phyloP scores from a whole-genome alignment of 2,113 vertebrate species.

The Platysteira castanea region DNA sequence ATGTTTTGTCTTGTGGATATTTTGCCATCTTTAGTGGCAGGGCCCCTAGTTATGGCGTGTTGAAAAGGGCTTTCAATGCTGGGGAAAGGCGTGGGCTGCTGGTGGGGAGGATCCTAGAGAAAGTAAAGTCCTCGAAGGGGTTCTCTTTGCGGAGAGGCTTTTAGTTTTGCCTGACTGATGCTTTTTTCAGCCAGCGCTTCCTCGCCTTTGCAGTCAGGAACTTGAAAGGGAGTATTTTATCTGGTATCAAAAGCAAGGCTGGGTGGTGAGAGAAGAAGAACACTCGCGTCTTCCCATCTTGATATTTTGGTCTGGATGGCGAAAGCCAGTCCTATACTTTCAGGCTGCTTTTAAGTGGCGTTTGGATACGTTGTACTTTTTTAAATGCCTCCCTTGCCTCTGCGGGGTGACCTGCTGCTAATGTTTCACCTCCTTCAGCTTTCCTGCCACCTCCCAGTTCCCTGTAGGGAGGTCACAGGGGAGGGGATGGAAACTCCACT shows the following conservation, averaged over 20 bases:
- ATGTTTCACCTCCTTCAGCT: not conserved
- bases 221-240: not conserved
- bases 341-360: not conserved
- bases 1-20: not conserved
- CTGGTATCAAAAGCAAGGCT: not conserved
- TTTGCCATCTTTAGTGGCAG: not conserved
- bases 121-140: constrained; percentile 21
- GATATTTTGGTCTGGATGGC: not conserved
- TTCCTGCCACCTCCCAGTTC: not conserved
- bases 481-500: not conserved
- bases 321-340: not conserved
- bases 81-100: not conserved
- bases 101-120: not conserved
- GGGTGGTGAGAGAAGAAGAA: not conserved
- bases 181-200: not conserved
- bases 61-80: constrained; percentile 25
- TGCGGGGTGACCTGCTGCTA: not conserved
- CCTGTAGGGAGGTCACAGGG: not conserved
- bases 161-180: not conserved
- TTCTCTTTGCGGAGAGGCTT: not conserved
- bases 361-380: rapidly evolving
- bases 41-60: not conserved
- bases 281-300: not conserved
- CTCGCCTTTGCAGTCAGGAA: not conserved
- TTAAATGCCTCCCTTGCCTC: not conserved